Percentiles rank a stretch among this genome's conserved stretches.
phyloP scores from a whole-genome alignment of 2,797 vertebrate genomes.

The Sciurus carolinensis region DNA sequence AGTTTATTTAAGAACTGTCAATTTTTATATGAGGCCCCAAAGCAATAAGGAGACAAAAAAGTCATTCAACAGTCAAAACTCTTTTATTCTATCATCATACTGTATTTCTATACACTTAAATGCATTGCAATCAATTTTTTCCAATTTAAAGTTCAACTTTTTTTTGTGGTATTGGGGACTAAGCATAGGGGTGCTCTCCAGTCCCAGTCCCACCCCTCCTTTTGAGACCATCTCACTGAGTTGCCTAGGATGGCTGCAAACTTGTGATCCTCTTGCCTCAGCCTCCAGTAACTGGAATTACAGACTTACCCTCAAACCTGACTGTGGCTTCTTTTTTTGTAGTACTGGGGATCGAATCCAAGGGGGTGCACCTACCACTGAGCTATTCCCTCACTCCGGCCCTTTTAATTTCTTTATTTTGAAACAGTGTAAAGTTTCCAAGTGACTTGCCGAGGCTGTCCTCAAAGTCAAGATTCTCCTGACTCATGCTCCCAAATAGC shows the following conservation, averaged over 20 bases:
- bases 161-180: not conserved
- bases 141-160: not conserved
- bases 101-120: conserved; percentile 56
- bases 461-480: too few relatives aligned
- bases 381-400: too few relatives aligned
- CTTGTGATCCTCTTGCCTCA: not conserved
- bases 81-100: not conserved
- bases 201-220: not conserved
- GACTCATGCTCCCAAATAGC: too few relatives aligned
- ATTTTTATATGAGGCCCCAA: conserved; percentile 12
- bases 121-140: not conserved
- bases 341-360: too few relatives aligned
- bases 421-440: too few relatives aligned
- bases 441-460: too few relatives aligned
- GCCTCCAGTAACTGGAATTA: not conserved
- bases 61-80: conserved; percentile 44
- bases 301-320: not conserved
- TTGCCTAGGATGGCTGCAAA: not conserved
- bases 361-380: too few relatives aligned
- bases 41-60: not conserved
- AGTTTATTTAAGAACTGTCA: conserved; percentile 1
- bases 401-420: too few relatives aligned
- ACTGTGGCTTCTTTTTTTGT: too few relatives aligned
- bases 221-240: not conserved
- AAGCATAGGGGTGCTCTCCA: not conserved